Conservation (phyloP, 2,113 vertebrate species). For the Callipepla californica region DNA sequence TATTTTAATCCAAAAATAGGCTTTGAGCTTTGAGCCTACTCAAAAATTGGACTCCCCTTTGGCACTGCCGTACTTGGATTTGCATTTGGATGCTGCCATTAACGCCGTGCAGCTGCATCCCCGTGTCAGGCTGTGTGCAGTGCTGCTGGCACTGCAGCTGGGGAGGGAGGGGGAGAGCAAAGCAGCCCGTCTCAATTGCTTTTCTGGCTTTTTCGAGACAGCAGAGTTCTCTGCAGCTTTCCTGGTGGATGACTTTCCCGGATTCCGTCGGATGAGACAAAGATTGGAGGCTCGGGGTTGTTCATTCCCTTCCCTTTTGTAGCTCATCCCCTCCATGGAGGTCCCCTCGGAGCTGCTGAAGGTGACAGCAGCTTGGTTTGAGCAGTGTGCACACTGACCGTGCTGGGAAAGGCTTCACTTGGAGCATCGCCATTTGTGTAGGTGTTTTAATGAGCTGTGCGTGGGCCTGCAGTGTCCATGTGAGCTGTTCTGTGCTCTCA, state of each 20-base stretch:
- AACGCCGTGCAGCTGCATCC: background rate
- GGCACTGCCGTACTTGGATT: rapidly evolving
- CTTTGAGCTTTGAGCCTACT: background rate
- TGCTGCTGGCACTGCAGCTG: background rate
- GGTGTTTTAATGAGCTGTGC: background rate
- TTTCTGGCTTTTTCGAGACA: background rate
- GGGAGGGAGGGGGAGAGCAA: background rate
- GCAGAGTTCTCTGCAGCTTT: background rate
- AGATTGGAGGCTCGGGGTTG: background rate
- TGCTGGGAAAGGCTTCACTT: background rate
- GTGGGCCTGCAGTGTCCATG: background rate
- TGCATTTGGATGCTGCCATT: background rate
- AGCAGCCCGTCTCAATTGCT: background rate
- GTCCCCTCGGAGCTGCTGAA: background rate
- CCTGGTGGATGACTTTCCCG: background rate
- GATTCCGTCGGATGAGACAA: background rate
- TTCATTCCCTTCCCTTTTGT: background rate
- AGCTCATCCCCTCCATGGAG: background rate
- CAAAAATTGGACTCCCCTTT: rapidly evolving
- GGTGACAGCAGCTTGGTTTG: background rate
- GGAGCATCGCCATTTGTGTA: rapidly evolving
- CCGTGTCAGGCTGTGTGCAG: too few relatives aligned
- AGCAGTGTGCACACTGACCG: rapidly evolving
- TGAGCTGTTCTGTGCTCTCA: background rate
- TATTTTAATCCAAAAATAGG: background rate